phyloP scores from a whole-genome alignment of 2,113 vertebrate genomes.

The Peromyscus maniculatus region DNA sequence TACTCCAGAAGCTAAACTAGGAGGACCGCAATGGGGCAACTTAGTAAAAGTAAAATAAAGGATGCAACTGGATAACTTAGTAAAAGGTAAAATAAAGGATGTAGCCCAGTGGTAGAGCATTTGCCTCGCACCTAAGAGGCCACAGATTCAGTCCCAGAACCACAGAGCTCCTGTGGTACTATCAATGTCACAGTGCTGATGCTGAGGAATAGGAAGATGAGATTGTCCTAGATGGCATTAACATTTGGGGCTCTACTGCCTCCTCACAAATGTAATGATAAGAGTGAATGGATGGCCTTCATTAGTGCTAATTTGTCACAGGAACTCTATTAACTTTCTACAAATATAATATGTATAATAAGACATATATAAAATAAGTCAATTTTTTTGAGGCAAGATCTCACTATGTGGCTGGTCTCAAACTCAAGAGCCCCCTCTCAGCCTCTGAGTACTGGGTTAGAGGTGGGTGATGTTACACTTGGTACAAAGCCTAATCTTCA shows the following conservation, averaged over 20 bases:
- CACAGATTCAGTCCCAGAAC: background rate
- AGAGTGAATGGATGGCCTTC: background rate
- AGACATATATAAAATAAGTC: background rate
- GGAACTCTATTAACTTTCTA: background rate
- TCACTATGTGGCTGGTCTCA: background rate
- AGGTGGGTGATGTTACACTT: background rate
- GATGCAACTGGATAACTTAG: background rate
- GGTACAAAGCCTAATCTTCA: background rate
- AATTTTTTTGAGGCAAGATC: background rate
- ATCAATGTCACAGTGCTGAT: background rate
- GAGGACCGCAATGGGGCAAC: background rate
- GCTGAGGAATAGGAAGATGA: background rate
- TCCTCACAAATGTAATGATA: background rate
- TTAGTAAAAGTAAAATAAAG: background rate
- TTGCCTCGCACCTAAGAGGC: background rate
- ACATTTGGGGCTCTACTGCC: background rate
- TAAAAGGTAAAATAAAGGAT: background rate
- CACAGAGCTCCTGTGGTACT: background rate
- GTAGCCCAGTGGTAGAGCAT: background rate
- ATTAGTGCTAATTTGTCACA: background rate
- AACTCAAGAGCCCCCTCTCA: background rate
- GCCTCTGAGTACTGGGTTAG: background rate
- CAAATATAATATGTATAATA: background rate
- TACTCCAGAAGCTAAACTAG: background rate
- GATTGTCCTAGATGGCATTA: background rate